These are phyloP conservation scores for Sapajus apella DNA, from an alignment of 2,113 vertebrate species.

Conservation along the genomic window DNA sequence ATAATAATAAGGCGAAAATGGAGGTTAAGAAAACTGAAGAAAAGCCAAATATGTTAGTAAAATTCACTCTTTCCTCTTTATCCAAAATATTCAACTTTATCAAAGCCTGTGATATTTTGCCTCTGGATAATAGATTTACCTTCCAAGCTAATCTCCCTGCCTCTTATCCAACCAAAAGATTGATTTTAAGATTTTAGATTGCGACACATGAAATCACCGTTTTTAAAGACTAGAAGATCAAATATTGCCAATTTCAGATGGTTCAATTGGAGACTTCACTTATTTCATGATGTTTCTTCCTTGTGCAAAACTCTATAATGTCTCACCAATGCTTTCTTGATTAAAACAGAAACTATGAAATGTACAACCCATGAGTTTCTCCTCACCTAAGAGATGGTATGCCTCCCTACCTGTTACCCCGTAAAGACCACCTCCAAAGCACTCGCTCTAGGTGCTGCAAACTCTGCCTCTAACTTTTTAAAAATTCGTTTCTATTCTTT, in stretches of 20 bases:
- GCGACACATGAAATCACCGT: neutral
- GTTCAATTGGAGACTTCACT: neutral
- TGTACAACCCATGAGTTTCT: neutral
- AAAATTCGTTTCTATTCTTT: neutral
- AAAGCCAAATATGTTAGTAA: neutral
- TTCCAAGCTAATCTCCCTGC: neutral
- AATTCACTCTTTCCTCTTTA: neutral
- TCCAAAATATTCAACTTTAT: conserved; percentile 41
- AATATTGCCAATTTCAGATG: neutral
- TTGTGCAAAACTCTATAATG: neutral
- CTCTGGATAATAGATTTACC: neutral
- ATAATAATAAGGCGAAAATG: neutral
- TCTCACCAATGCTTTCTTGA: neutral
- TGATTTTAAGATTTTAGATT: conserved; percentile 26
- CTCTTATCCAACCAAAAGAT: neutral
- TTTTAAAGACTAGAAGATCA: neutral
- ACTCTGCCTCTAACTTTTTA: neutral
- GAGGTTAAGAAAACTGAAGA: neutral
- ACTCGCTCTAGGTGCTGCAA: neutral
- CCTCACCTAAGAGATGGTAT: neutral
- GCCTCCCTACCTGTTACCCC: neutral
- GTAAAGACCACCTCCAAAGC: neutral
- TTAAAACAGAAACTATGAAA: neutral
- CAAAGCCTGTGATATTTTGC: neutral
- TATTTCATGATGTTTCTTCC: neutral